Evolutionary conservation across 2,888 invertebrate species (phyloP), one percentile per base, ranked within the genome.

Genomic region (Acrobasis suavella): DNA sequence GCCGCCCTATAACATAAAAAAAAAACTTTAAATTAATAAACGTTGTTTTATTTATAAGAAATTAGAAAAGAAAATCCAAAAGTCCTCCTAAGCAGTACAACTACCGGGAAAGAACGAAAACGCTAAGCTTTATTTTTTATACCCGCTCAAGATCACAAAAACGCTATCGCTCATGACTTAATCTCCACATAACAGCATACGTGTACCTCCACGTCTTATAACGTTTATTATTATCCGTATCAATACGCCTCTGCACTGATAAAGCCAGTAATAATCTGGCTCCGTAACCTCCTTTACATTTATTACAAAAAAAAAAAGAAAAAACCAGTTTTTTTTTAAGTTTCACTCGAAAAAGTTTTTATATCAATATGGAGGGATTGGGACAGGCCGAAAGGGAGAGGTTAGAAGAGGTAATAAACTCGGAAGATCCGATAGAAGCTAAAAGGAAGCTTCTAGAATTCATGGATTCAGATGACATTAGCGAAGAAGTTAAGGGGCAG

Each of bases 401-500:
- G 14, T 67, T 88, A 0, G 81, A 87, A 2, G 81, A 85, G 1
- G 59, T 88, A n/a, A 66, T 86, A 22, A 74, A 86, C 12, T 80
- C 85, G 56, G 80, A 81, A 64, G 70, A 72, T 0, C 67, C 80
- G 32, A 67, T 78, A 39, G 94, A 95, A 0, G 90, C 93, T 0
- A 76, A 92, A 1, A 94, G 94, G 32, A 92, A 94, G 50, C 75
- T 95, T 0, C 74, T 95, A 65, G 91, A 93, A 52, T 82, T 94
- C 79, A 81, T 95, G 22, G 93, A 95, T 17, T 79, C 88, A 0
- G 89, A 94, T 72, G 94, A 93, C 2, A 75, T 96, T 2, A 85
- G 93, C 59, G 95, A 95, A 7, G 94, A 94, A 22, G 93, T 95
- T 60, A 94, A 93, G 67, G 93, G 93, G n/a, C 92, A 87, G 61